Conservation (phyloP, 1,140 invertebrate species). For the Drosophila melanogaster region DNA sequence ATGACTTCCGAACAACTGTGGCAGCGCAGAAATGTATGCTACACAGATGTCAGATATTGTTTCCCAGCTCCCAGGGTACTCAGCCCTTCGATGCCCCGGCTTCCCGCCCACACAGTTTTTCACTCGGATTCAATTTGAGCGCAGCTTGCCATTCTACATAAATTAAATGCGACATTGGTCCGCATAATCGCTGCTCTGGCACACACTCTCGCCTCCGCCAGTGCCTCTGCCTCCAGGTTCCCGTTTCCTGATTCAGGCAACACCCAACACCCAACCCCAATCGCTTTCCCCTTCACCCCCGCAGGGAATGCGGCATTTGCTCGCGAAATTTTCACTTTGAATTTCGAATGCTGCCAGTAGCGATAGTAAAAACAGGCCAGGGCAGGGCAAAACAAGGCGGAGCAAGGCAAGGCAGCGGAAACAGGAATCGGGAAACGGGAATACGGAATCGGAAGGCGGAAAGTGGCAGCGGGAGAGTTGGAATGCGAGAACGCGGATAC, state of each 20-base stretch:
- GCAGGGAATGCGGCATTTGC: conserved; percentile 23
- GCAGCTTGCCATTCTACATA: conserved; percentile 37
- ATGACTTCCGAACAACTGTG: neutral
- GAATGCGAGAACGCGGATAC: neutral
- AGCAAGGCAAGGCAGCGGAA: conserved; percentile 6
- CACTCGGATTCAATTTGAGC: conserved; percentile 47
- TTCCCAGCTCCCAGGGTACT: conserved; percentile 3
- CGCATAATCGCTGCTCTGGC: conserved; percentile 44
- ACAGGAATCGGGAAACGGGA: conserved; percentile 6
- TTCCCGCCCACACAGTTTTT: neutral
- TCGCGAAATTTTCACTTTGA: conserved; percentile 56
- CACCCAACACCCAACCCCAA: too few species aligned
- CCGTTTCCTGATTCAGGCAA: neutral
- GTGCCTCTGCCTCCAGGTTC: neutral
- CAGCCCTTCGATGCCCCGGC: neutral
- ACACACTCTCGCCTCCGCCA: neutral
- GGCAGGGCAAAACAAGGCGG: neutral
- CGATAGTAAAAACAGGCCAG: conserved; percentile 16
- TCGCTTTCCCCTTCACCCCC: neutral
- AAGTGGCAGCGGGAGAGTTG: neutral
- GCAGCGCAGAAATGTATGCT: neutral
- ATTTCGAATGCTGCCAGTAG: conserved; percentile 43
- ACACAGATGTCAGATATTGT: neutral
- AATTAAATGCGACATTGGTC: conserved; percentile 57
- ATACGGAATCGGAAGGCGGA: neutral